phyloP scores from a whole-genome alignment of 2,888 invertebrate genomes.

The Callyntrura guangdongensis region DNA sequence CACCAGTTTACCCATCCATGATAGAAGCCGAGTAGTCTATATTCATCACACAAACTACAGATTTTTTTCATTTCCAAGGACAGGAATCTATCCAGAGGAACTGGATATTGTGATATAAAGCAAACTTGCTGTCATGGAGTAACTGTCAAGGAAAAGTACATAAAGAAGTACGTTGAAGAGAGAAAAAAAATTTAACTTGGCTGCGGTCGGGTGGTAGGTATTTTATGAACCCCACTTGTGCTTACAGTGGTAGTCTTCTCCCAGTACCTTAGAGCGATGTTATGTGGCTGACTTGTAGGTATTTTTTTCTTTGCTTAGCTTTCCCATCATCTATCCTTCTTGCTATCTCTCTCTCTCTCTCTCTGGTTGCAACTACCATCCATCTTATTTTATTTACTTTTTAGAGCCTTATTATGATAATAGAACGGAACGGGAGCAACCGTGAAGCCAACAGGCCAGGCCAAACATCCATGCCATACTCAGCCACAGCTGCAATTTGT shows the following conservation, averaged over 20 bases:
- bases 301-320: constrained; percentile 22
- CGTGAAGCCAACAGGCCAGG: constrained; percentile 48
- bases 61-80: no score
- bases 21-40: not conserved
- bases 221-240: constrained; percentile 4
- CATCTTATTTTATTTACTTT: constrained; percentile 43
- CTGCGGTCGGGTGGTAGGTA: constrained; percentile 22
- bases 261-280: not conserved
- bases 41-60: not conserved
- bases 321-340: constrained; percentile 28
- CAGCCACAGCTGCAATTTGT: constrained; percentile 78
- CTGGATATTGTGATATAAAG: not conserved
- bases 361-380: constrained; percentile 50
- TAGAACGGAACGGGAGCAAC: constrained; percentile 54
- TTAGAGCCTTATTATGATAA: constrained; percentile 61
- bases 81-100: not conserved
- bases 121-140: not conserved
- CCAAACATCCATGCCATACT: constrained; percentile 36
- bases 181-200: constrained; percentile 3
- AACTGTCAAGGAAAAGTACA: not conserved
- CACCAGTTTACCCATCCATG: constrained; percentile 45
- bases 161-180: not conserved
- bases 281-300: not conserved
- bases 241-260: not conserved
- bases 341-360: constrained; percentile 21